A percentile compares a stretch with the other conserved stretches of the same genome.
Conservation (phyloP, 2,797 vertebrate genomes). For the Notoglanidium macrostoma region DNA sequence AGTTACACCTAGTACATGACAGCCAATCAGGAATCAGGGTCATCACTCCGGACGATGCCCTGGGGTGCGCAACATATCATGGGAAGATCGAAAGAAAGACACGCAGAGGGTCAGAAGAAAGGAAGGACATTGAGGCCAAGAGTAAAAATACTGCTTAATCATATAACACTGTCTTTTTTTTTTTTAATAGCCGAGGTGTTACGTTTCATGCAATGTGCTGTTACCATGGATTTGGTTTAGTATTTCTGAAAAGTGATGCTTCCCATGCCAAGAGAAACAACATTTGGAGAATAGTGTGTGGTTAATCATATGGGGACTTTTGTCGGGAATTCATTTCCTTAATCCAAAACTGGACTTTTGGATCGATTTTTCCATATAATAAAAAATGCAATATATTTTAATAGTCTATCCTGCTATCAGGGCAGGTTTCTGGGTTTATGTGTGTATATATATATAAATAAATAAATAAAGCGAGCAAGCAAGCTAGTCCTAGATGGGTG, state of each 20-base stretch:
- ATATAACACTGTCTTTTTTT: neutral
- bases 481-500: neutral
- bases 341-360: neutral
- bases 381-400: neutral
- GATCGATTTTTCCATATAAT: neutral
- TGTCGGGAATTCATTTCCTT: neutral
- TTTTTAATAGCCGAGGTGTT: slow-evolving; percentile 2
- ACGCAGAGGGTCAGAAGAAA: slow-evolving; percentile 22
- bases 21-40: slow-evolving; percentile 76
- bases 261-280: neutral
- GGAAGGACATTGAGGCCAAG: neutral
- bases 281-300: neutral
- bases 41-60: slow-evolving; percentile 64
- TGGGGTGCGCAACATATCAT: slow-evolving; percentile 57
- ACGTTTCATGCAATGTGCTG: neutral
- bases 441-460: neutral
- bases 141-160: neutral
- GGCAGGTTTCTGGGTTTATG: neutral
- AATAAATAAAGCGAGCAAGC: too few relatives aligned
- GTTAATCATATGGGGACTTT: neutral
- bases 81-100: slow-evolving; percentile 49
- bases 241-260: slow-evolving; percentile 19
- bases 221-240: neutral
- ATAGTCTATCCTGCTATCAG: too few relatives aligned
- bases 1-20: slow-evolving; percentile 54